phyloP scores from a whole-genome alignment of 2,888 invertebrate species.

The Ichneumoninae sp. region DNA sequence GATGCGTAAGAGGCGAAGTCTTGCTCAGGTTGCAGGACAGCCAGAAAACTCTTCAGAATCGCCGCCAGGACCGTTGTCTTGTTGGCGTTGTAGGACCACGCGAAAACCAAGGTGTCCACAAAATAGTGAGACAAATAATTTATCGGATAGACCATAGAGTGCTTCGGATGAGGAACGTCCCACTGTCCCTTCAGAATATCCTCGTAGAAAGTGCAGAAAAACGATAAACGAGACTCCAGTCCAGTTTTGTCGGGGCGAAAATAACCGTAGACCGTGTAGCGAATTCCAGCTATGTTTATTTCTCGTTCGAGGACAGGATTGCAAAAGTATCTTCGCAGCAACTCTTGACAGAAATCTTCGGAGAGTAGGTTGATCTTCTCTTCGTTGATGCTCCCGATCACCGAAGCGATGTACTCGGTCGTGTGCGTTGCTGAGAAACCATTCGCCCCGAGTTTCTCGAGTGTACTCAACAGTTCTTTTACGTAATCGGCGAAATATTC shows the following conservation, averaged over 20 bases:
- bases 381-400: conserved; percentile 34
- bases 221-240: conserved; percentile 61
- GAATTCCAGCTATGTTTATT: conserved; percentile 18
- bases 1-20: conserved; percentile 67
- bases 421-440: neutral
- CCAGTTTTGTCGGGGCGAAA: conserved; percentile 17
- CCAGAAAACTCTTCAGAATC: conserved; percentile 60
- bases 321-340: conserved; percentile 73
- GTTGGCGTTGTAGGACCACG: neutral
- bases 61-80: conserved; percentile 55
- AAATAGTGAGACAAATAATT: conserved; percentile 59
- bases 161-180: conserved; percentile 60
- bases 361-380: conserved; percentile 65
- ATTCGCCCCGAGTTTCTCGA: conserved; percentile 56
- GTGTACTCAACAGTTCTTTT: conserved; percentile 49
- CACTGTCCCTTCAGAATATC: conserved; percentile 62
- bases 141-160: conserved; percentile 53
- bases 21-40: conserved; percentile 65
- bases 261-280: conserved; percentile 37
- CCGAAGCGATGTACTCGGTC: rapidly evolving
- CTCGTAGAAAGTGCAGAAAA: conserved; percentile 55
- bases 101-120: conserved; percentile 3
- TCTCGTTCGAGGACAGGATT: conserved; percentile 7
- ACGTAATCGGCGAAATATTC: conserved; percentile 70
- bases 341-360: conserved; percentile 68